Conservation (phyloP, 64 coral and sea anemone species). For the Cladopsammia gracilis region DNA sequence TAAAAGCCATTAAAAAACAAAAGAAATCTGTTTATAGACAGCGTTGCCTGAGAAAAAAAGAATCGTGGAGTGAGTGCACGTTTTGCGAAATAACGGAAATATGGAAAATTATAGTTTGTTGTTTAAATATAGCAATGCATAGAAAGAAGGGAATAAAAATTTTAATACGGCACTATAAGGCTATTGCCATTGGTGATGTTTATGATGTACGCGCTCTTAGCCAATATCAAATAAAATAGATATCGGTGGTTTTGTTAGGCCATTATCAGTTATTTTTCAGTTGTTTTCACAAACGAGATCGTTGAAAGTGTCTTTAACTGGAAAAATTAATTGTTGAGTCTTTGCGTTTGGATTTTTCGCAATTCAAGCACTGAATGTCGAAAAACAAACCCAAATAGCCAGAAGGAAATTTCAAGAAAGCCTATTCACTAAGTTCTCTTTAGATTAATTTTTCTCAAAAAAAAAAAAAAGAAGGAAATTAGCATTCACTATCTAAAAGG, state of each 20-base stretch:
- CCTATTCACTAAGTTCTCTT: neutral
- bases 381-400: neutral
- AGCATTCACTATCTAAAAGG: neutral
- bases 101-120: neutral
- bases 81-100: neutral
- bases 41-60: neutral
- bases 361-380: neutral
- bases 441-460: neutral
- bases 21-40: neutral
- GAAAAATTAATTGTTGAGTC: neutral
- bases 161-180: neutral
- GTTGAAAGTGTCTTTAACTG: slow-evolving; percentile 12
- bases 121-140: too few relatives aligned
- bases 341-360: neutral
- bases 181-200: neutral
- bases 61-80: too few relatives aligned
- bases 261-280: slow-evolving; percentile 5
- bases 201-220: neutral
- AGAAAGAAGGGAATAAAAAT: neutral
- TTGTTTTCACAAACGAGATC: neutral
- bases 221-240: neutral
- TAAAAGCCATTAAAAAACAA: slow-evolving; percentile 11
- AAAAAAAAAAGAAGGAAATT: neutral
- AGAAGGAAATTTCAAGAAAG: neutral
- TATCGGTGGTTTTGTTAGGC: slow-evolving; percentile 12